Evolutionary conservation across 1,140 invertebrate species (phyloP).

Genomic region (Papilio polytes): DNA sequence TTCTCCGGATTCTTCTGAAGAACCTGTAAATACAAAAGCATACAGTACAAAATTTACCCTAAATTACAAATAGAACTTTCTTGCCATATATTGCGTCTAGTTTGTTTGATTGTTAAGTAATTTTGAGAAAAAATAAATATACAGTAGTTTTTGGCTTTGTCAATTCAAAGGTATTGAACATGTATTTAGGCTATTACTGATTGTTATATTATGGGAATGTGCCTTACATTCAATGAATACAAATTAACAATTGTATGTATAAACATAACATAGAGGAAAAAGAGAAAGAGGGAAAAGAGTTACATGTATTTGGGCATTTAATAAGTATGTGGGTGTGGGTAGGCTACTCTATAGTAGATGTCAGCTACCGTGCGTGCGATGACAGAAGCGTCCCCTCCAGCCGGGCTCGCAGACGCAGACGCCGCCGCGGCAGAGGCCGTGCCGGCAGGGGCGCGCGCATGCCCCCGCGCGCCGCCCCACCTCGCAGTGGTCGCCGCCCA

Average conservation of each 20-base stretch:
- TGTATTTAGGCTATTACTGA: too few species aligned
- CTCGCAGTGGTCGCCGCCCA: constrained; percentile 94
- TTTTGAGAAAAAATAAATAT: too few species aligned
- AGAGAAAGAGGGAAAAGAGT: too few species aligned
- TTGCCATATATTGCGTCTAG: neutral
- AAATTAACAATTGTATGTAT: too few species aligned
- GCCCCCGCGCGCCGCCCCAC: constrained; percentile 89
- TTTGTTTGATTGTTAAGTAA: too few species aligned
- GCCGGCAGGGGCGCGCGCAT: constrained; percentile 88
- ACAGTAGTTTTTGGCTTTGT: too few species aligned
- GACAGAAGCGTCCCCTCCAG: constrained; percentile 89
- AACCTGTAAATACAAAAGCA: constrained; percentile 62
- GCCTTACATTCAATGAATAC: too few species aligned
- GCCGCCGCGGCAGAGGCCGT: constrained; percentile 89
- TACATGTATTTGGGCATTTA: too few species aligned
- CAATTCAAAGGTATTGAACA: too few species aligned
- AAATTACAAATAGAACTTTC: neutral
- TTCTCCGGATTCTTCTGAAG: constrained; percentile 78
- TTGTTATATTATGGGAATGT: too few species aligned
- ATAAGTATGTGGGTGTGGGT: constrained; percentile 6
- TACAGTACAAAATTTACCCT: neutral
- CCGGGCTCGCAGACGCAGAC: constrained; percentile 89
- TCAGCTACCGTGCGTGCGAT: constrained; percentile 56
- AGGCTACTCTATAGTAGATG: neutral
- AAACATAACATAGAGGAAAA: too few species aligned